Base-by-base conservation (phyloP, 2,888 invertebrate genomes). In the Agriopis aurantiaria region DNA sequence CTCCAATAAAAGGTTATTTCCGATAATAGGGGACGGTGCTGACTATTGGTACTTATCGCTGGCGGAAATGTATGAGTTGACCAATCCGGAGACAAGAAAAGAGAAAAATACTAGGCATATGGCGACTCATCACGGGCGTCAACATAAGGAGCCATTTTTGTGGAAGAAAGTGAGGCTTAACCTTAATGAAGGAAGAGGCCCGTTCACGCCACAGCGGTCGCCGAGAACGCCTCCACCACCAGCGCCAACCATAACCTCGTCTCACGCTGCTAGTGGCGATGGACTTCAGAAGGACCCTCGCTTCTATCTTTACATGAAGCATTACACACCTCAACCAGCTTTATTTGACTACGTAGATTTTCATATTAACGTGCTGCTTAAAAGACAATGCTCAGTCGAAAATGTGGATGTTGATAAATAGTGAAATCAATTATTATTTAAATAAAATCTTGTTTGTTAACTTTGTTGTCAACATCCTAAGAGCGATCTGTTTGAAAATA, bases 21-120 rank as follows among this genome's bases (percentile, higher is more conserved):
- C 93, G 7, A 87, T 93, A 71, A 93, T 94, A 75, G 94, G 94
- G 12, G 89, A 93, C 71, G 93, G 93, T 8, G 80, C 87, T 23
- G 93, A 93, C 73, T 94, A 93, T 80, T 94, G 94, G 94, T 94
- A 94, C 78, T 80, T 94, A 74, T 92, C 93, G n/a, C 77, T 94
- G 55, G 82, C 92, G n/a, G 93, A 93, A 81, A 92, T 94, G 92
- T 93, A 93, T 72, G 90, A 93, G 72, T 74, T 94, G 68, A 90
- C 93, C n/a, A 70, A 72, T n/a, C 82, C 85, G 3, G 68, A 73
- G 0, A 69, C 78, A 0, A 83, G 80, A 61, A 78, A 75, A 17
- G 61, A 17, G 46, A 68, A 72, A 11, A 78, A 89, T 46, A 84
- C 82, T 8, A 81, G 93, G 17, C 88, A 90, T 78, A 73, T 73